Base-by-base conservation (phyloP, 2,113 vertebrate genomes). In the Pseudois nayaur region DNA sequence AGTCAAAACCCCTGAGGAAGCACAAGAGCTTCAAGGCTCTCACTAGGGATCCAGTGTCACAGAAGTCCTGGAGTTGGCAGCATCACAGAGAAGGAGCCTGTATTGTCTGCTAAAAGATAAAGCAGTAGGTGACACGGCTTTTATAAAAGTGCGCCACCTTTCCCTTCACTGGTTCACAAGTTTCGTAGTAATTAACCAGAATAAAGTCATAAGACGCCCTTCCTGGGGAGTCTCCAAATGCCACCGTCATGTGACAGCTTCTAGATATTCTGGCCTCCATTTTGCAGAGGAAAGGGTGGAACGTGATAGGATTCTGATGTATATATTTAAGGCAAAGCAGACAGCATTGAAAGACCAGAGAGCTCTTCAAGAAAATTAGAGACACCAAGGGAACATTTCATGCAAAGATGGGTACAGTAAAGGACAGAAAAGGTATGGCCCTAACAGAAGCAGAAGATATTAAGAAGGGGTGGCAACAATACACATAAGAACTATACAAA, bases 71-170 rank as follows among this genome's bases (percentile, higher is more conserved):
- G 31, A 33, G 8, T 83, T 15, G 33, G 7, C 4, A 43, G 82
- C 31, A 1, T 36, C 62, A 27, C 17, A 25, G 54, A 12, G 36
- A 60, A 78, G 91, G 40, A 10, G 19, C 6, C 2, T 11, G 45
- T 16, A 23, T 6, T 16, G 54, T 62, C 62, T 19, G 55, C 29
- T 74, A 8, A 55, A 74, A 67, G 45, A 17, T 2, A n/a, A 45
- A 45, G 36, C 6, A 2, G 21, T 3, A 29, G n/a, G 17, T 25
- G 12, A 43, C 48, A 19, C 0, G 79, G 29, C 7, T 59, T 33
- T 45, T 29, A 3, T 0, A 3, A 5, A 3, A 9, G 27, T 1
- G 5, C 1, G 48, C 29, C 2, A 0, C 7, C 52, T 54, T 54
- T 17, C 6, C 1, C 21, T 27, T 52, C 40, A 8, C 14, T 3